Evolutionary conservation across 1,140 invertebrate species (phyloP).

Genomic region (Metopolophium dirhodum): DNA sequence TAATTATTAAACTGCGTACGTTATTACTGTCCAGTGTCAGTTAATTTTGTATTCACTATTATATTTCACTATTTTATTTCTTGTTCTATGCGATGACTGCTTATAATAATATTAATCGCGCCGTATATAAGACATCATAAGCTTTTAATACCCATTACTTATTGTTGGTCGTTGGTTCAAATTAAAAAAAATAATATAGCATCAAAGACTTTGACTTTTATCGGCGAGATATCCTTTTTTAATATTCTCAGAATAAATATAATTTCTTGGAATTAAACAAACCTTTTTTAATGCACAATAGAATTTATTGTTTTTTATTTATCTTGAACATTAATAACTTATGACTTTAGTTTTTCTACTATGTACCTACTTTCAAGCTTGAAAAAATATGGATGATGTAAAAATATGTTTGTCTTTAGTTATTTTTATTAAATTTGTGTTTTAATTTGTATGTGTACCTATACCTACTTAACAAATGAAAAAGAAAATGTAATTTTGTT

Average conservation of each 20-base stretch:
- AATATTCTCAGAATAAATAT: background rate
- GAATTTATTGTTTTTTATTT: background rate
- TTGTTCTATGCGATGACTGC: background rate
- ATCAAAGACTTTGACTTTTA: background rate
- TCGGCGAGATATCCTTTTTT: background rate
- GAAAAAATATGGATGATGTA: background rate
- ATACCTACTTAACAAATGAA: background rate
- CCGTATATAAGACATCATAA: background rate
- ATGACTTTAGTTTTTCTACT: background rate
- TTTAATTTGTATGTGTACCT: background rate
- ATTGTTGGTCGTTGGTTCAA: background rate
- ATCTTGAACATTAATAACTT: background rate
- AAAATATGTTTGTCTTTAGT: background rate
- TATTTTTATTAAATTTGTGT: background rate
- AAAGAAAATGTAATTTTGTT: background rate
- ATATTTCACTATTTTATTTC: background rate
- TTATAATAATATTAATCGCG: background rate
- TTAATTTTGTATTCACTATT: background rate
- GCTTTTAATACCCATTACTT: background rate
- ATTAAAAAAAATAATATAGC: background rate
- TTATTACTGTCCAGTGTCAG: background rate
- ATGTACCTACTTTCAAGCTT: background rate
- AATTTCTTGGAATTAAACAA: background rate
- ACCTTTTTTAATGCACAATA: background rate
- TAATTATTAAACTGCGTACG: background rate